These are phyloP conservation scores for Acleris holmiana DNA, from an alignment of 2,888 invertebrate species.

Conservation along the genomic window DNA sequence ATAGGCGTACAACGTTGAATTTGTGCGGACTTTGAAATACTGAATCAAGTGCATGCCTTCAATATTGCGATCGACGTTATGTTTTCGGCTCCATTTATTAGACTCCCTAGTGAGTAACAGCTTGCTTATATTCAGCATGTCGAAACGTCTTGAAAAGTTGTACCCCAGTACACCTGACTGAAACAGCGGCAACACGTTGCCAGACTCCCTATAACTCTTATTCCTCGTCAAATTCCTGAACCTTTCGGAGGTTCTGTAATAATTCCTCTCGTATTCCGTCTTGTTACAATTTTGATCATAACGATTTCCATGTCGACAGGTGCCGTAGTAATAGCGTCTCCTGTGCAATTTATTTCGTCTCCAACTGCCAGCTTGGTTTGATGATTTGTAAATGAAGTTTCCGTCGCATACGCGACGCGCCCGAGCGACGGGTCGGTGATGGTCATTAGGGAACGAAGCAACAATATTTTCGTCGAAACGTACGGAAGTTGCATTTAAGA, in stretches of 20 bases:
- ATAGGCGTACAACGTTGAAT: constrained; percentile 69
- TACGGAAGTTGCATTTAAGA: constrained; percentile 64
- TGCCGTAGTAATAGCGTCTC: constrained; percentile 26
- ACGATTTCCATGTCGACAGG: constrained; percentile 38
- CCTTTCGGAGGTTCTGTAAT: constrained; percentile 61
- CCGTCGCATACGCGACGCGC: constrained; percentile 53
- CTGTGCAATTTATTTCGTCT: constrained; percentile 22
- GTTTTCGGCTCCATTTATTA: constrained; percentile 44
- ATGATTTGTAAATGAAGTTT: constrained; percentile 60
- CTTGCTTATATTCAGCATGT: constrained; percentile 61
- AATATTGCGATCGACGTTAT: constrained; percentile 37
- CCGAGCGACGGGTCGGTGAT: constrained; percentile 21
- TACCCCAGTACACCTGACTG: constrained; percentile 59
- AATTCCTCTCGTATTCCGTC: constrained; percentile 59
- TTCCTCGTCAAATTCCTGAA: constrained; percentile 61
- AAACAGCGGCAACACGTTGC: constrained; percentile 52
- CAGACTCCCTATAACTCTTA: constrained; percentile 52
- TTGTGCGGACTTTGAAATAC: constrained; percentile 72
- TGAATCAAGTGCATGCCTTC: constrained; percentile 61
- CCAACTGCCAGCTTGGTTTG: constrained; percentile 16
- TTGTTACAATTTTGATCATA: constrained; percentile 44
- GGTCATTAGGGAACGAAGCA: constrained; percentile 54
- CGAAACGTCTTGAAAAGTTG: constrained; percentile 62
- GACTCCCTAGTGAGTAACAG: constrained; percentile 52
- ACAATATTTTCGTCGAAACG: constrained; percentile 73